A percentile compares a stretch with the other conserved stretches of the same genome.
Evolutionary conservation across 2,113 vertebrate species (phyloP).

Genomic region (Phaethornis superciliosus): DNA sequence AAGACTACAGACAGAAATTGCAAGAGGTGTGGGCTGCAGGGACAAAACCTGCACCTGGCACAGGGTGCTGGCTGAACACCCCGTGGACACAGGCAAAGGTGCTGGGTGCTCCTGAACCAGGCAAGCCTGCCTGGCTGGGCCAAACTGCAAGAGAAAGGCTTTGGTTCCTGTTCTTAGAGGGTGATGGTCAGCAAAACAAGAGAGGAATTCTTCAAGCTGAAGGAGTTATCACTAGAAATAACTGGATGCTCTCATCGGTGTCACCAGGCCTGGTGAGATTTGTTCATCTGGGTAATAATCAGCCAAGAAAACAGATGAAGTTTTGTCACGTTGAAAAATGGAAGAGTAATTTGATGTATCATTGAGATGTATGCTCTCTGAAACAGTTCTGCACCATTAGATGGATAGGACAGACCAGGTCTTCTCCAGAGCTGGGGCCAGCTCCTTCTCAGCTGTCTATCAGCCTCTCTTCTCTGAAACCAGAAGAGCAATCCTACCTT

Average conservation of each 20-base stretch:
- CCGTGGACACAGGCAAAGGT: neutral
- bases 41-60: fast-evolving
- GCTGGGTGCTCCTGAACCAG: neutral
- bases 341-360: neutral
- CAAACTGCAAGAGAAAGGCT: neutral
- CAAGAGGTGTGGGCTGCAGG: fast-evolving
- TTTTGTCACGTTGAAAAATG: slow-evolving; percentile 16
- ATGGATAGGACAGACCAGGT: neutral
- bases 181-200: neutral
- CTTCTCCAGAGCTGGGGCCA: neutral
- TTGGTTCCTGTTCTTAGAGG: neutral
- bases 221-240: neutral
- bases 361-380: neutral
- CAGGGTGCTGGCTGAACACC: neutral
- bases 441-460: neutral
- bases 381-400: neutral
- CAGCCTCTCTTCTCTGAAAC: neutral
- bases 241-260: neutral
- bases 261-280: neutral
- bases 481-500: neutral
- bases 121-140: neutral
- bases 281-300: slow-evolving; percentile 8
- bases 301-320: neutral
- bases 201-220: neutral
- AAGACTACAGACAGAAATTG: neutral